These are phyloP conservation scores for Hemiscyllium ocellatum DNA, from an alignment of 2,113 vertebrate genomes.

Conservation along the genomic window DNA sequence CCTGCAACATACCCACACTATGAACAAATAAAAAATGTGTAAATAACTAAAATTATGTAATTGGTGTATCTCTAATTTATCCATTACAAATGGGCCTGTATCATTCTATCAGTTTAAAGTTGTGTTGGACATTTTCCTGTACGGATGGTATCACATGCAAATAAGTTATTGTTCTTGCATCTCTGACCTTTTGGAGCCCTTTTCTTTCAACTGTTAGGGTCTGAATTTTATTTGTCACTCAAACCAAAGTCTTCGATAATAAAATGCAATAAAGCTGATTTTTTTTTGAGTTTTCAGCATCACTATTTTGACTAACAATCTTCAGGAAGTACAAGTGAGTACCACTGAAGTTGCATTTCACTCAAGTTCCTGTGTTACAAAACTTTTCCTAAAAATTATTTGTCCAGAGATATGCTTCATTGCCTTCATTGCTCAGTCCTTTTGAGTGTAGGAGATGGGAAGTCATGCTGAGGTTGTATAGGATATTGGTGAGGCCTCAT, in stretches of 20 bases:
- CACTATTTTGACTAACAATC: background rate
- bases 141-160: background rate
- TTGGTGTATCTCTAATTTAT: background rate
- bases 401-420: no score
- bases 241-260: background rate
- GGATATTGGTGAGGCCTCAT: no score
- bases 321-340: background rate
- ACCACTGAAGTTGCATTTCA: background rate
- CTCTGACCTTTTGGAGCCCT: background rate
- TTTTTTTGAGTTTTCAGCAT: background rate
- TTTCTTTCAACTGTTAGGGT: background rate
- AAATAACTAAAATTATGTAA: background rate
- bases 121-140: background rate
- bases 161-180: background rate
- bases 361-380: no score
- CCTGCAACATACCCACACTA: no score
- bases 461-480: no score
- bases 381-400: background rate
- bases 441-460: no score
- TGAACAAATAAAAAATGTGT: no score
- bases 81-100: background rate
- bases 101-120: background rate
- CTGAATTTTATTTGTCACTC: background rate
- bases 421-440: no score
- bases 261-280: background rate